phyloP scores from a whole-genome alignment of 2,797 vertebrate species.

The Rhinogobio ventralis region DNA sequence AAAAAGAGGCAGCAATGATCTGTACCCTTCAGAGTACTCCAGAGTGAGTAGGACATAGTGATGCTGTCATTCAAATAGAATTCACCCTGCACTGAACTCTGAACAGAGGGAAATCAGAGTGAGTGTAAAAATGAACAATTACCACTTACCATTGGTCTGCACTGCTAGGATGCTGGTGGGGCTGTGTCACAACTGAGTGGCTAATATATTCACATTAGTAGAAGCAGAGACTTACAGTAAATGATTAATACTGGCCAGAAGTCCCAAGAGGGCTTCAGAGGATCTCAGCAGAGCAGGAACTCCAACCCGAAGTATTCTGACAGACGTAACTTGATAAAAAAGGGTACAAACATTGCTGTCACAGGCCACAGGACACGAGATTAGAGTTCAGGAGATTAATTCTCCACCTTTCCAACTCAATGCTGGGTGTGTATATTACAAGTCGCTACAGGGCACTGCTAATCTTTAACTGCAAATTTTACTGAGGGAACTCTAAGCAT shows the following conservation, averaged over 20 bases:
- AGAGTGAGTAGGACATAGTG: neutral
- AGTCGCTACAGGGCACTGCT: slow-evolving; percentile 8
- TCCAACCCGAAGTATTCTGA: neutral
- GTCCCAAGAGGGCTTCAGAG: slow-evolving; percentile 20
- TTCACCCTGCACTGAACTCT: slow-evolving; percentile 34
- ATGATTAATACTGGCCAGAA: slow-evolving; percentile 1
- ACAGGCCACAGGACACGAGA: neutral
- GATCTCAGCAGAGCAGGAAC: neutral
- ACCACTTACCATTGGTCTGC: slow-evolving; percentile 27
- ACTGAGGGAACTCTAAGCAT: slow-evolving; percentile 9
- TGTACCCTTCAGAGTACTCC: neutral
- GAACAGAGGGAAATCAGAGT: slow-evolving; percentile 13
- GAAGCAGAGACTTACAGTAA: neutral
- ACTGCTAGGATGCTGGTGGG: slow-evolving; percentile 10
- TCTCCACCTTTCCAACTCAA: slow-evolving; percentile 20
- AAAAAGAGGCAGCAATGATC: neutral
- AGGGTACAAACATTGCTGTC: neutral
- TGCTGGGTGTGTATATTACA: neutral
- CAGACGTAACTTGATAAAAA: slow-evolving; percentile 17
- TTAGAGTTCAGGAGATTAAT: neutral
- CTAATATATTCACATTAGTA: slow-evolving; percentile 35
- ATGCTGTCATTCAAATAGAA: slow-evolving; percentile 15
- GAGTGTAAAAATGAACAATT: slow-evolving; percentile 35
- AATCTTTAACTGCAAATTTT: slow-evolving; percentile 24
- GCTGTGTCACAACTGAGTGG: slow-evolving; percentile 14